phyloP scores from a whole-genome alignment of 2,113 vertebrate genomes.

The Paracanthobrama guichenoti region DNA sequence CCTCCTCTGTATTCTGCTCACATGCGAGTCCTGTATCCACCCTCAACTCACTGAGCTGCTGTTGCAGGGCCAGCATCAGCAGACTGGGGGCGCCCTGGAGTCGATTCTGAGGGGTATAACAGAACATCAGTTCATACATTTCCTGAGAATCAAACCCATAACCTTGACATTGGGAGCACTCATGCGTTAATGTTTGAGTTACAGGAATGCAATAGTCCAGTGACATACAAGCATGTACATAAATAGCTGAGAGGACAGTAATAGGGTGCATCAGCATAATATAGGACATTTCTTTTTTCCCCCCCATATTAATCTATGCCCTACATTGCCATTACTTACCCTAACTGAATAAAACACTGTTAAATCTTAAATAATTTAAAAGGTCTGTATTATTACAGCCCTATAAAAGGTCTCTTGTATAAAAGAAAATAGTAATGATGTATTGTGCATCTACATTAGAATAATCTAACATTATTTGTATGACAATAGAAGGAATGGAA shows the following conservation, averaged over 20 bases:
- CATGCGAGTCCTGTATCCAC: constrained; percentile 59
- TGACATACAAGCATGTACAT: neutral
- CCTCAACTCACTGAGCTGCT: constrained; percentile 74
- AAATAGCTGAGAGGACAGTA: neutral
- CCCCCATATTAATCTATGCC: neutral
- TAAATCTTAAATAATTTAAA: neutral
- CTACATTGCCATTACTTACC: neutral
- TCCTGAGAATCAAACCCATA: neutral
- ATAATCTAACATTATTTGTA: neutral
- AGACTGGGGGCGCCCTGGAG: constrained; percentile 73
- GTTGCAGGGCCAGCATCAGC: constrained; percentile 71
- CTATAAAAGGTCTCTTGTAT: neutral
- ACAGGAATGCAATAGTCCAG: neutral
- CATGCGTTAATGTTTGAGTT: neutral
- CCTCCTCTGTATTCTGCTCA: constrained; percentile 62
- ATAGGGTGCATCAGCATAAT: neutral
- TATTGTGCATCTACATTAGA: neutral
- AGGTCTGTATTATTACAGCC: neutral
- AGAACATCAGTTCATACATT: neutral
- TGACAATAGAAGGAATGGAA: neutral
- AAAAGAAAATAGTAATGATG: neutral
- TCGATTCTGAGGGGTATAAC: constrained; percentile 60
- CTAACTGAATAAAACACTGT: neutral
- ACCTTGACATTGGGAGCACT: neutral
- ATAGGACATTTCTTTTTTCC: neutral